Base-by-base conservation (phyloP, 2,797 vertebrate genomes). In the Telmatherina bonti region DNA sequence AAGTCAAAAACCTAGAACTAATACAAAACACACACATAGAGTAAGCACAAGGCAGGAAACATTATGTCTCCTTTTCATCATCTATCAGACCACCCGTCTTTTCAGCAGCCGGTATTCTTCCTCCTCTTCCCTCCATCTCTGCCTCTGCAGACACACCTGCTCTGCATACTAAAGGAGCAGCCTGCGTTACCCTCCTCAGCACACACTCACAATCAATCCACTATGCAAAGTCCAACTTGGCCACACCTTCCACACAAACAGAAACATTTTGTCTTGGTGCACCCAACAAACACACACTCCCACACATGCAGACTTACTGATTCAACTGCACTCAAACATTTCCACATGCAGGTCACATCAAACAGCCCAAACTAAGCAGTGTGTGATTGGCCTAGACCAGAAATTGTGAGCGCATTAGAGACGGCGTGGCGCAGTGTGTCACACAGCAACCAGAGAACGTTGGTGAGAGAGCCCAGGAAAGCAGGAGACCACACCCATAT, bases 131-230 rank as follows among this genome's bases (percentile, higher is more conserved):
- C 62, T 41, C 59, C 41, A 63, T 72, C 65, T 75, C 74, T 84
- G 89, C 91, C 94, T 89, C 96, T 93, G 95, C 95, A 95, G 95
- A 91, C 89, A 89, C 96, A 96, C 96, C 94, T 96, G 96, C 94
- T 94, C 93, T 79, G 95, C 96, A 96, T 95, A 96, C 93, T 95
- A 96, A 97, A 94, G 74, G 83, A 85, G 84, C 45, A 78, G 87
- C 85, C 89, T 93, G 93, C 93, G 73, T 76, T 76, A 33, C 67
- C 89, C 61, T 70, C 53, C 72, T 43, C 30, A 24, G 58, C 45
- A 55, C 72, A 30, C 70, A 64, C 74, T 62, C 67, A 62, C 64
- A 67, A 62, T 45, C 64, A 67, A 66, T 45, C 58, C 72, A 70
- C 70, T 62, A 59, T 0, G 5, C 67, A 70, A 82, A 78, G 74